Conservation (phyloP, 2,113 vertebrate genomes). For the Penelope pileata region DNA sequence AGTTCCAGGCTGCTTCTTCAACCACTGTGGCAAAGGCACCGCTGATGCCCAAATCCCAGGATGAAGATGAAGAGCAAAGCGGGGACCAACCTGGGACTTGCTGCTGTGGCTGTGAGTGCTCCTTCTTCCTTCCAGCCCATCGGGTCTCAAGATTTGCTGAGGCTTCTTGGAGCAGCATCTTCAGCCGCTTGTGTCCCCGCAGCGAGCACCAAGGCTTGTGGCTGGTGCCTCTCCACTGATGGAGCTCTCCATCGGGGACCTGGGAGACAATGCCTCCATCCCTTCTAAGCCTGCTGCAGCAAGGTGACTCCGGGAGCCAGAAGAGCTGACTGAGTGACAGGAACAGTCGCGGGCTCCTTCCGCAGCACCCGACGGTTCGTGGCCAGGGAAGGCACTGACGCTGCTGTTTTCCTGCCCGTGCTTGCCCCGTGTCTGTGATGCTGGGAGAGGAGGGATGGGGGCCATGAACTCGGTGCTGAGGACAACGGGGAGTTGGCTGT, state of each 20-base stretch:
- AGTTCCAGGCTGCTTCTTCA: not conserved
- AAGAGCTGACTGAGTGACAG: constrained; percentile 57
- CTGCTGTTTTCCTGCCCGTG: constrained; percentile 35
- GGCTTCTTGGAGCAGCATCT: not conserved
- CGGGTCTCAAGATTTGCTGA: not conserved
- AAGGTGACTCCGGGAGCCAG: not conserved
- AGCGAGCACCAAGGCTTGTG: rapidly evolving
- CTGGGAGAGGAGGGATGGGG: constrained; percentile 3
- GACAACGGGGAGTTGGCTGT: not conserved
- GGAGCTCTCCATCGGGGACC: not conserved
- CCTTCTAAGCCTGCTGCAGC: not conserved
- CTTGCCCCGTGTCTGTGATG: not conserved
- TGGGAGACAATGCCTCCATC: not conserved
- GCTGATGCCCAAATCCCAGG: not conserved
- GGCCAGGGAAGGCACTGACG: constrained; percentile 13
- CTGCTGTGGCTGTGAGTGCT: rapidly evolving
- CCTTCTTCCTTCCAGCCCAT: not conserved
- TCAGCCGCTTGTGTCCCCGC: rapidly evolving
- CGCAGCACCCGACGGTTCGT: not conserved
- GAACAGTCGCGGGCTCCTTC: constrained; percentile 7
- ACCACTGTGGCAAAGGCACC: rapidly evolving
- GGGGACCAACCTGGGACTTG: not conserved
- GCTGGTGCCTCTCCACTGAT: rapidly evolving
- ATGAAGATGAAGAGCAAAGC: not conserved
- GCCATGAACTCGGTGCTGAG: not conserved